These are phyloP conservation scores for Pteropus rufus DNA, from an alignment of 2,797 vertebrate species.

Conservation along the genomic window DNA sequence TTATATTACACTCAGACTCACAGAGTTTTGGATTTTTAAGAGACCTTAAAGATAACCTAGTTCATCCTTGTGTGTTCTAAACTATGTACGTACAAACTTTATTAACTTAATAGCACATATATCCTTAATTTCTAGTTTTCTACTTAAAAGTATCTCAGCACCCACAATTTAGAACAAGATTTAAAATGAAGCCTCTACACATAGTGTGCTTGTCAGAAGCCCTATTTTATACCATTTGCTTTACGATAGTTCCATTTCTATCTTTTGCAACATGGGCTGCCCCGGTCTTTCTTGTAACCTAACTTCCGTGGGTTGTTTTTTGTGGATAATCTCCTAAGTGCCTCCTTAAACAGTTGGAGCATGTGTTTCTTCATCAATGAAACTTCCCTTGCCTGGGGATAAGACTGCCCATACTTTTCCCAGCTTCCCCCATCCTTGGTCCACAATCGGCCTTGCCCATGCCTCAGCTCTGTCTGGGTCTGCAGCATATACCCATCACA, in stretches of 20 bases:
- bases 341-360: background rate
- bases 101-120: background rate
- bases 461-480: background rate
- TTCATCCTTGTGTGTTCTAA: background rate
- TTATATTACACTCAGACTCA: background rate
- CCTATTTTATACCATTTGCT: background rate
- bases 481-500: background rate
- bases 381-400: background rate
- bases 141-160: background rate
- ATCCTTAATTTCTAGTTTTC: constrained; percentile 19
- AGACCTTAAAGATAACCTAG: background rate
- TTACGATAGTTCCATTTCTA: background rate
- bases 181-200: background rate
- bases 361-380: background rate
- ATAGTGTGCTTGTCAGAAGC: background rate
- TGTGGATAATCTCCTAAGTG: constrained; percentile 7
- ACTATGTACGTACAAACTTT: background rate
- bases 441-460: background rate
- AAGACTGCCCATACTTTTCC: background rate
- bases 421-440: background rate
- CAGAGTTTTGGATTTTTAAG: background rate
- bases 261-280: background rate
- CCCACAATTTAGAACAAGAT: background rate
- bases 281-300: background rate
- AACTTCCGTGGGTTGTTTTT: background rate